A percentile compares a stretch with the other conserved stretches of the same genome.
Conservation (phyloP, 1,140 invertebrate species). For the Pseudomyrmex flavicornis region DNA sequence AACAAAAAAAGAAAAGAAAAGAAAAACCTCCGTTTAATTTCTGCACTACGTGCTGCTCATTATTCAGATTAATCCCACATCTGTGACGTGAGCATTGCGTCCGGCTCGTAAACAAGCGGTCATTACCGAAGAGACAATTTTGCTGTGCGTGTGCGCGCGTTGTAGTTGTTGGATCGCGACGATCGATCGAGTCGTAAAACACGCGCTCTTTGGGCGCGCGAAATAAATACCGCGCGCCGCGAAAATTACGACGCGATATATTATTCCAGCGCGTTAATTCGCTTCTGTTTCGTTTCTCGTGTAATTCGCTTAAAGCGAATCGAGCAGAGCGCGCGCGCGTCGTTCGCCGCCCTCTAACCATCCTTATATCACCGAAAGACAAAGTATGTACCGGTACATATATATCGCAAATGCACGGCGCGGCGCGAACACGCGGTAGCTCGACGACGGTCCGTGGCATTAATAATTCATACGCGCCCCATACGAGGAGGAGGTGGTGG, state of each 20-base stretch:
- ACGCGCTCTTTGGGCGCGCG: constrained; percentile 5
- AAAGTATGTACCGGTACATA: constrained; percentile 56
- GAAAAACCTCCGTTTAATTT: no score
- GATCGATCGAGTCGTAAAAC: constrained; percentile 40
- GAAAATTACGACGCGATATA: constrained; percentile 26
- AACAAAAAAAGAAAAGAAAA: neutral
- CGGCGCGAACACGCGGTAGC: constrained; percentile 66
- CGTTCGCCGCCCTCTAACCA: constrained; percentile 62
- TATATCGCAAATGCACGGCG: constrained; percentile 68
- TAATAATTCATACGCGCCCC: constrained; percentile 69
- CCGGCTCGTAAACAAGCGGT: constrained; percentile 42
- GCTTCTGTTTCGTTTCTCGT: constrained; percentile 33
- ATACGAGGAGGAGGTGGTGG: constrained; percentile 13
- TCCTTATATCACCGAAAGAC: constrained; percentile 67
- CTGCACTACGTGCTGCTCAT: constrained; percentile 10
- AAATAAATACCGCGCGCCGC: constrained; percentile 5
- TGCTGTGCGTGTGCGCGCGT: neutral
- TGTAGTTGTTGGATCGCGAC: neutral
- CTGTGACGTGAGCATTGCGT: constrained; percentile 1
- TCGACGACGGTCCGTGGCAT: constrained; percentile 44
- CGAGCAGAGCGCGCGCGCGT: constrained; percentile 22
- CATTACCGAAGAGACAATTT: constrained; percentile 34
- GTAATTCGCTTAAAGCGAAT: constrained; percentile 63
- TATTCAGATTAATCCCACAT: constrained; percentile 40
- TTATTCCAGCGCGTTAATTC: constrained; percentile 28